Conservation (phyloP, 1,140 invertebrate species). For the Eubasilissa regina region DNA sequence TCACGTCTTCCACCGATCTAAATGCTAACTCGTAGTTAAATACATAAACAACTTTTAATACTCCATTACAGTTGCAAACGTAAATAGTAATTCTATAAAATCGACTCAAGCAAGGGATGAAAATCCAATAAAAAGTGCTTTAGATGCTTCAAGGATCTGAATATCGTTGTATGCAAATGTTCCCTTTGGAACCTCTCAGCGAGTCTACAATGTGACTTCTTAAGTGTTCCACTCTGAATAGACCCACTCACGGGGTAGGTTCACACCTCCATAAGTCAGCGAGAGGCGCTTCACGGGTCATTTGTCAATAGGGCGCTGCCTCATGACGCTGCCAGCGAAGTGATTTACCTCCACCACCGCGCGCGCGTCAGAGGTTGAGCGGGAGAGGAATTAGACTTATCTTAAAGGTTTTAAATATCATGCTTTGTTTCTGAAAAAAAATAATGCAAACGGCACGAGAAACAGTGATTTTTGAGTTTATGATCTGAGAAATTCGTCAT, state of each 20-base stretch:
- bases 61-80: too few relatives aligned
- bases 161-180: not conserved
- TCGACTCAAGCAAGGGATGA: too few relatives aligned
- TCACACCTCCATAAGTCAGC: constrained; percentile 44
- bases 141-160: too few relatives aligned
- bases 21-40: too few relatives aligned
- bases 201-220: constrained; percentile 32
- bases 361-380: not conserved
- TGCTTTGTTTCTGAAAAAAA: not conserved
- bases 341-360: constrained; percentile 8
- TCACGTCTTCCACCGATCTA: too few relatives aligned
- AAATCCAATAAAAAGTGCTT: too few relatives aligned
- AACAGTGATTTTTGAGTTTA: too few relatives aligned
- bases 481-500: too few relatives aligned
- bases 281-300: constrained; percentile 47
- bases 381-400: not conserved
- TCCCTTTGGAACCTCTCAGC: not conserved
- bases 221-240: constrained; percentile 51
- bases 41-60: too few relatives aligned
- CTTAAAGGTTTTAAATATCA: not conserved
- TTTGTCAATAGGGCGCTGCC: constrained; percentile 51
- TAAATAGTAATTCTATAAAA: too few relatives aligned
- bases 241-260: constrained; percentile 44
- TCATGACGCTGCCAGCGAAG: not conserved
- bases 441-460: not conserved